These are phyloP conservation scores for Drosophila trichaetosa DNA, from an alignment of 2,888 invertebrate species.

Conservation along the genomic window DNA sequence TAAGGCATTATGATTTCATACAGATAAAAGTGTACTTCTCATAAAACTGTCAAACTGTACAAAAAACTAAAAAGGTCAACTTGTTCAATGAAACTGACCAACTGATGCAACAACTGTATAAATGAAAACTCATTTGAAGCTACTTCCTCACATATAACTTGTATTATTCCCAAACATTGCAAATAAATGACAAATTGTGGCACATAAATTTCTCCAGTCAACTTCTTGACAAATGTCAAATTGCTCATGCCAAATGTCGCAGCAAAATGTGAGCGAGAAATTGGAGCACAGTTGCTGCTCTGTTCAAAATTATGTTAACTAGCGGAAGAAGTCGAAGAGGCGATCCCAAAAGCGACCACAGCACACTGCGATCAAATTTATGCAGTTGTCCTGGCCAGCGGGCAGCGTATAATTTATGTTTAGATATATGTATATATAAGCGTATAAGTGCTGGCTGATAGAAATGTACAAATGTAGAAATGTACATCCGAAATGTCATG, in stretches of 20 bases:
- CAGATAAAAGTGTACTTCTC: not conserved
- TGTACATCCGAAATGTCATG: constrained; percentile 29
- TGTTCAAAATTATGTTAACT: constrained; percentile 65
- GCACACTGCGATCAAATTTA: constrained; percentile 48
- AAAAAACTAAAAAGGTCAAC: not conserved
- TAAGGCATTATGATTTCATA: not conserved
- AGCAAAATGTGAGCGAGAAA: constrained; percentile 25
- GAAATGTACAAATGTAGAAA: constrained; percentile 7
- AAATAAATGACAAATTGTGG: constrained; percentile 73
- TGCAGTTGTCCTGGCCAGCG: constrained; percentile 43
- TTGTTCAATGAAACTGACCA: not conserved
- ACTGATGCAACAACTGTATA: not conserved
- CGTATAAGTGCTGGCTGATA: constrained; percentile 12
- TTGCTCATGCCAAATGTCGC: constrained; percentile 59
- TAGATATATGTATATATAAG: constrained; percentile 1
- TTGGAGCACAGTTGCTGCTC: constrained; percentile 63
- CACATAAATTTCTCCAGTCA: constrained; percentile 60
- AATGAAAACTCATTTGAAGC: not conserved
- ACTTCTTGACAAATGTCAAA: constrained; percentile 56
- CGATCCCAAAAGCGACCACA: constrained; percentile 36
- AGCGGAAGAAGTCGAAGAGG: constrained; percentile 49
- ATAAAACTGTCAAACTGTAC: no score
- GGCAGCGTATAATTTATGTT: constrained; percentile 58
- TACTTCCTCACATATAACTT: not conserved
- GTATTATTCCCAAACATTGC: constrained; percentile 35